Evolutionary conservation across 2,888 invertebrate species (phyloP), one percentile per base, ranked within the genome.

Genomic region (Blera fallax): DNA sequence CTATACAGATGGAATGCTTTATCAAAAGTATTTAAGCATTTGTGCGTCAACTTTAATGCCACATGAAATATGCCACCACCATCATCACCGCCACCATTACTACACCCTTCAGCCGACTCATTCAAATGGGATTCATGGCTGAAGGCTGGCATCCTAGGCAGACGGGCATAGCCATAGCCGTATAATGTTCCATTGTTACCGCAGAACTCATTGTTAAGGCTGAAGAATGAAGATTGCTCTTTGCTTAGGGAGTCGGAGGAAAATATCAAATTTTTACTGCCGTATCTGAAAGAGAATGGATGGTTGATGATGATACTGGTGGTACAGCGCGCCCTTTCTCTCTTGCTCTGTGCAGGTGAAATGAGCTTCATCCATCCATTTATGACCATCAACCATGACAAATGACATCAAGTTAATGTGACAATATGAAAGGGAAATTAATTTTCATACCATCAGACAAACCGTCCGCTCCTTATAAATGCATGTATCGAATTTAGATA

Each of bases 371-470:
- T 72, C 67, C 21, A 67, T 50, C 29, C 76, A 52, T 73, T 73
- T 52, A 80, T 70, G 65, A 29, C 81, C 72, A 67, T 40, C 87
- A 56, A 73, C 82, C 82, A 88, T 88, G 88, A 87, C 88, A 88
- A 88, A 88, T 87, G 87, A 87, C 88, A 87, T 87, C 87, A 87
- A 87, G 83, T 88, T 88, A 87, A 88, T 88, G 87, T 88, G 79
- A 87, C 87, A 87, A 87, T 87, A 87, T 83, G 81, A 85, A 85
- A 85, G 67, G 85, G 81, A 85, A 85, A 85, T 85, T 85, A 81
- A 85, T 85, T 81, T 62, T 43, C 81, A 67, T 72, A 34, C 81
- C 79, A 56, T 48, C 24, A 37, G n/a, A 27, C 32, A 0, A 18
- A 32, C 50, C 37, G 65, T 52, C 43, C 14, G 74, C 58, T 18